phyloP scores from a whole-genome alignment of 2,797 vertebrate genomes.

The Neosilurus mollespiculum region DNA sequence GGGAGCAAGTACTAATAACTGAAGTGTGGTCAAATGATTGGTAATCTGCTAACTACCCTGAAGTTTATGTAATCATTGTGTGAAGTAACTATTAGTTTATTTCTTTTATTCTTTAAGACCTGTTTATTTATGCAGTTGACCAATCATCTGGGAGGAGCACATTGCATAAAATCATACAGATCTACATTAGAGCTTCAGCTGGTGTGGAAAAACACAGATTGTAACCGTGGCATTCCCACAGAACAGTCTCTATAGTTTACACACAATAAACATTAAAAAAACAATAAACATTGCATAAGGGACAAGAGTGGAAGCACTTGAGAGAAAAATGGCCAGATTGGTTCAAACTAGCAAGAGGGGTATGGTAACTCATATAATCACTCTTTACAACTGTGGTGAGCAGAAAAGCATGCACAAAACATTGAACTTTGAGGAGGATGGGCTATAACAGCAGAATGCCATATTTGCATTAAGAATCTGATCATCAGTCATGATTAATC shows the following conservation, averaged over 20 bases:
- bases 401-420: neutral
- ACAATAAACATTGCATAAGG: no score
- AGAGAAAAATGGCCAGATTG: neutral
- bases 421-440: no score
- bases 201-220: neutral
- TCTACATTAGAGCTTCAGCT: neutral
- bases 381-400: neutral
- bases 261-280: neutral
- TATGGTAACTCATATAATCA: neutral
- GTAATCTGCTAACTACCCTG: neutral
- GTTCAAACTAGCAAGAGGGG: neutral
- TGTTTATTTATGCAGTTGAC: neutral
- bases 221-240: neutral
- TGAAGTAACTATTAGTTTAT: neutral
- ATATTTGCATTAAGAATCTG: no score
- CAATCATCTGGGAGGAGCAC: neutral
- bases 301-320: neutral
- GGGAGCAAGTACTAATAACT: neutral
- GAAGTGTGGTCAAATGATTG: neutral
- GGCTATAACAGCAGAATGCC: no score
- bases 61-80: neutral
- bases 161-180: neutral
- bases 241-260: neutral
- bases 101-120: no score
- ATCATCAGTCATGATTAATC: no score